Base-by-base conservation (phyloP, 1,140 invertebrate genomes). In the Onthophagus taurus region DNA sequence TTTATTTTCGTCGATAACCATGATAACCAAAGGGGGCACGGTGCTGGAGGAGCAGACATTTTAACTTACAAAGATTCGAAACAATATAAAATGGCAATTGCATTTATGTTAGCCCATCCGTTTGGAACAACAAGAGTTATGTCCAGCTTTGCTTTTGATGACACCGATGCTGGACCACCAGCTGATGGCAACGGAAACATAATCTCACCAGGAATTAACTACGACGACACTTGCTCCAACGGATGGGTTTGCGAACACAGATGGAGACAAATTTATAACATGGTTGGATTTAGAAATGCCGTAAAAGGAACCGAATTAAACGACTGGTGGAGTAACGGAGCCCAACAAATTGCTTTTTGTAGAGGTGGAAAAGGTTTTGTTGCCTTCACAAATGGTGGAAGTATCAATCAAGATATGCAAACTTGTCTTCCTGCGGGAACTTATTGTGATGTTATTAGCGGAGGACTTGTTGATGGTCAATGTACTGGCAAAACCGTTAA, bases 231-330 rank as follows among this genome's bases (percentile, higher is more conserved):
- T 0, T 92, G 88, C 53, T 73, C 69, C 1, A 78, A 80, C 53
- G 86, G 85, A 2, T 93, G 87, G 86, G 63, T 90, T 1, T 93
- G 89, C 60, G 89, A 94, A 62, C 89, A 93, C 63, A 75, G 85
- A n/a, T 91, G 86, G 86, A 64, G 77, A 7, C 76, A 83, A 58
- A 86, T 91, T 53, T 80, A 69, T 60, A 80, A 81, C 48, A 89
- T 90, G 86, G 81, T 84, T 2, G 58, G 57, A 2, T 88, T 89
- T 61, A 70, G 79, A 23, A 85, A 83, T 55, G 63, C 69, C 1
- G 82, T 74, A 3, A 63, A 65, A 29, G 69, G 66, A 12, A 72
- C 72, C 3, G 46, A 30, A 4, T 19, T 83, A 2, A 61, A 63
- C 8, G 59, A 77, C 46, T 89, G 83, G 82, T 86, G 82, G 81